These are phyloP conservation scores for Cnemophilus loriae DNA, from an alignment of 2,113 vertebrate genomes.

Conservation along the genomic window DNA sequence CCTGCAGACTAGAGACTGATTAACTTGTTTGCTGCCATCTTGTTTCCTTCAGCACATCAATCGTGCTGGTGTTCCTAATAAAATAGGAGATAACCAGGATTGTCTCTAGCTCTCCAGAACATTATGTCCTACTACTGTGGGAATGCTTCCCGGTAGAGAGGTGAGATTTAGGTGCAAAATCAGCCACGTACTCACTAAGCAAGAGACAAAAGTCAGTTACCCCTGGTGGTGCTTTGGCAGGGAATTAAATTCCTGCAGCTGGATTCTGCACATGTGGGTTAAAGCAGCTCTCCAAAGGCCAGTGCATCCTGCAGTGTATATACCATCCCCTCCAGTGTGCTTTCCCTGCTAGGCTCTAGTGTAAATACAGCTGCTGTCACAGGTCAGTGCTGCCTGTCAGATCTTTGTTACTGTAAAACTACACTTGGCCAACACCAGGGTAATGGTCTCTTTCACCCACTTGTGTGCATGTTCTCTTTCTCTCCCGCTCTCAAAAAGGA, in stretches of 20 bases:
- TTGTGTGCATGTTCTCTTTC: neutral
- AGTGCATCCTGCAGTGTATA: neutral
- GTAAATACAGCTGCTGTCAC: conserved; percentile 55
- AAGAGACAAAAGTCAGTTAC: neutral
- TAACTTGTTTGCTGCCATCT: neutral
- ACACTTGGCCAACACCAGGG: neutral
- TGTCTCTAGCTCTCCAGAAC: neutral
- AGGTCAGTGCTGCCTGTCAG: neutral
- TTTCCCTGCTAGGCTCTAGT: neutral
- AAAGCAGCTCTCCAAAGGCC: neutral
- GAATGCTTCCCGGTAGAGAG: neutral
- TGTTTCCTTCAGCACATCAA: neutral
- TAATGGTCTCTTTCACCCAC: neutral
- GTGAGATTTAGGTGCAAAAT: neutral
- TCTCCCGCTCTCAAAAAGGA: neutral
- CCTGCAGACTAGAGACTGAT: neutral
- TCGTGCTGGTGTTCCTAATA: neutral
- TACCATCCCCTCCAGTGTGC: neutral
- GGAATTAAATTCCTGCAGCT: neutral
- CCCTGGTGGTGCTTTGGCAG: neutral
- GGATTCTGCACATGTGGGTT: neutral
- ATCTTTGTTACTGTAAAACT: conserved; percentile 43
- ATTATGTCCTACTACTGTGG: fast-evolving
- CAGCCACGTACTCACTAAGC: neutral
- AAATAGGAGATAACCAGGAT: neutral